Evolutionary conservation across 1,140 invertebrate species (phyloP).

Genomic region (Solen grandis): DNA sequence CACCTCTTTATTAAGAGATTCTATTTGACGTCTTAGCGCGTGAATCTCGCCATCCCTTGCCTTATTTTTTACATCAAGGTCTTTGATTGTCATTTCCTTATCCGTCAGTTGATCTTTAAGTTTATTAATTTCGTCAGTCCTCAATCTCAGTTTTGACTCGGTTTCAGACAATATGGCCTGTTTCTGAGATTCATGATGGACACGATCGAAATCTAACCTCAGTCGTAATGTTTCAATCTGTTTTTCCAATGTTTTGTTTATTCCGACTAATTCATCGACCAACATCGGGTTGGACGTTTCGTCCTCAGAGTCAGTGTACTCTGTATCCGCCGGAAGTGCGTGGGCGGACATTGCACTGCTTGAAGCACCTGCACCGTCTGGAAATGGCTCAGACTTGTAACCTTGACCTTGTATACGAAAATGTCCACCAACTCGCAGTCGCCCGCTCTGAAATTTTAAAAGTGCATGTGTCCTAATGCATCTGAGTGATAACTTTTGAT

Average conservation of each 20-base stretch:
- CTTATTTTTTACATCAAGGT: conserved; percentile 57
- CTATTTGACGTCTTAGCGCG: conserved; percentile 58
- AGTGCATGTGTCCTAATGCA: neutral
- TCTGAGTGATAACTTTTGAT: neutral
- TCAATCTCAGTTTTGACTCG: conserved; percentile 54
- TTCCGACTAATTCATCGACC: conserved; percentile 37
- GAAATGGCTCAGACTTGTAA: neutral
- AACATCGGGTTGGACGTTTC: conserved; percentile 22
- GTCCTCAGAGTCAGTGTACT: conserved; percentile 19
- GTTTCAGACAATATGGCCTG: conserved; percentile 39
- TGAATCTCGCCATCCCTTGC: conserved; percentile 52
- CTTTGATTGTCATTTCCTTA: conserved; percentile 54
- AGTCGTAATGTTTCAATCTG: conserved; percentile 66
- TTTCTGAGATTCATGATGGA: conserved; percentile 60
- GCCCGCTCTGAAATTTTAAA: conserved; percentile 37
- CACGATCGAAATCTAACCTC: conserved; percentile 60
- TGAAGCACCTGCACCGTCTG: conserved; percentile 16
- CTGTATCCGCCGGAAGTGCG: conserved; percentile 21
- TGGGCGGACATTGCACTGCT: conserved; percentile 20
- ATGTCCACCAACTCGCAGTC: neutral
- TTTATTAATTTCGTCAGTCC: conserved; percentile 51
- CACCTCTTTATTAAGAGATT: conserved; percentile 61
- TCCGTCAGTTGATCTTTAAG: conserved; percentile 55
- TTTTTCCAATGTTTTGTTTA: conserved; percentile 63
- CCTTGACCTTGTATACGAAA: conserved; percentile 54